phyloP scores from a whole-genome alignment of 2,113 vertebrate species.

The Acinonyx jubatus region DNA sequence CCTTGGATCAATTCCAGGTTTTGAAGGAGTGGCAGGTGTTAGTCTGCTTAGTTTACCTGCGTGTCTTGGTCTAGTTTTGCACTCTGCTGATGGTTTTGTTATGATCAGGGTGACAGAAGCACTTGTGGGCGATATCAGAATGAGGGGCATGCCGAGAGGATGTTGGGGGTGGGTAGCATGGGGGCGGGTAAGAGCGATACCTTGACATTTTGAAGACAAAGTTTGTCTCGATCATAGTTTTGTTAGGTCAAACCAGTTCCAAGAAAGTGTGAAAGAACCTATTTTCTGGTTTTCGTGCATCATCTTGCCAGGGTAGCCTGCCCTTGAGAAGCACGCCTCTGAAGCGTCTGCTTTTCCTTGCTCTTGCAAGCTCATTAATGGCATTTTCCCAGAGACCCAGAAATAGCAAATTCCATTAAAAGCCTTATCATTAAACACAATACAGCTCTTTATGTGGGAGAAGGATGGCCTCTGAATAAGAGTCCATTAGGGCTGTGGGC shows the following conservation, averaged over 20 bases:
- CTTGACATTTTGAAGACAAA: background rate
- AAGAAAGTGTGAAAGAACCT: background rate
- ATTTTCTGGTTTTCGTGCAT: background rate
- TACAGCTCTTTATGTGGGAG: constrained; percentile 67
- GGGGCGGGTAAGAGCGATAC: background rate
- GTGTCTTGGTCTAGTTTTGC: background rate
- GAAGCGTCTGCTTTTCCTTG: background rate
- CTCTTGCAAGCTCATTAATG: constrained; percentile 54
- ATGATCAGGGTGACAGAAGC: background rate
- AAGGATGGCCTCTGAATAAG: constrained; percentile 63
- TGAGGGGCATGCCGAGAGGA: background rate
- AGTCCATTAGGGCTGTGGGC: constrained; percentile 65
- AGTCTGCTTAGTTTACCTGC: background rate
- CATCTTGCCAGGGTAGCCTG: background rate
- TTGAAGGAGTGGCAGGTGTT: background rate
- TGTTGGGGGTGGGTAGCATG: background rate
- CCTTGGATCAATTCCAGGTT: background rate
- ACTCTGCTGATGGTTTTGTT: background rate
- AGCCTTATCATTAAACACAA: constrained; percentile 75
- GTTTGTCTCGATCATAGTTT: background rate
- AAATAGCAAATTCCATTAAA: constrained; percentile 78
- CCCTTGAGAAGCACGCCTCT: constrained; percentile 38
- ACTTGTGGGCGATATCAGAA: background rate
- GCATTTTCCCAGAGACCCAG: constrained; percentile 67
- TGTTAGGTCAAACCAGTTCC: background rate